These are phyloP conservation scores for Andrena haemorrhoa DNA, from an alignment of 2,888 invertebrate genomes.

Conservation along the genomic window DNA sequence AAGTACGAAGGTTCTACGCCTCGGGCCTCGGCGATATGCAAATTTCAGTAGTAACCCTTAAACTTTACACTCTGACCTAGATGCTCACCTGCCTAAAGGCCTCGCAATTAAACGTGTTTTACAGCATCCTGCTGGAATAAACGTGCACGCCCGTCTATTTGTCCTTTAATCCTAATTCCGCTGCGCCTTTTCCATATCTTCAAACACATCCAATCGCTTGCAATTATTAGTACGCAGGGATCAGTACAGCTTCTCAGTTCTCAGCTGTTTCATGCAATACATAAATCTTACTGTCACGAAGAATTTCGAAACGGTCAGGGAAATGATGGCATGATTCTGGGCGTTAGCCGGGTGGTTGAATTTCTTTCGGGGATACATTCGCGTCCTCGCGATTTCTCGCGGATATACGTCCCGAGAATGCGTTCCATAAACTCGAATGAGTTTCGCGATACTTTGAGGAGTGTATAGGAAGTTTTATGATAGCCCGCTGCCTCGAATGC, in stretches of 20 bases:
- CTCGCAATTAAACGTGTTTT: conserved; percentile 64
- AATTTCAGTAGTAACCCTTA: conserved; percentile 76
- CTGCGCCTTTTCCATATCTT: background rate
- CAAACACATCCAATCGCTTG: no score
- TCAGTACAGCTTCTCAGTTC: no score
- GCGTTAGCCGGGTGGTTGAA: conserved; percentile 21
- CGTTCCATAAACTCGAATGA: conserved; percentile 60
- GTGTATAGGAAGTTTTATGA: conserved; percentile 64
- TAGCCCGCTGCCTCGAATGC: conserved; percentile 47
- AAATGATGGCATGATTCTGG: conserved; percentile 1
- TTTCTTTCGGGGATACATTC: conserved; percentile 13
- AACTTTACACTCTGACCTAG: conserved; percentile 76
- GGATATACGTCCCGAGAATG: conserved; percentile 44
- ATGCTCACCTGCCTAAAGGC: conserved; percentile 65
- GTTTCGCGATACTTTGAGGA: conserved; percentile 62
- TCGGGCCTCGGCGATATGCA: conserved; percentile 68
- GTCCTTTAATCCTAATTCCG: conserved; percentile 8
- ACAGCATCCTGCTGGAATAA: conserved; percentile 31
- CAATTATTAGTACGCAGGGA: conserved; percentile 6
- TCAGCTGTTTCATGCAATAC: no score
- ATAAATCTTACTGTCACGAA: background rate
- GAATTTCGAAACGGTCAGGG: background rate
- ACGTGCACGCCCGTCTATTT: background rate
- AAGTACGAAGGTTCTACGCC: conserved; percentile 30
- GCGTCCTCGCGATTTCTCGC: conserved; percentile 37